phyloP scores from a whole-genome alignment of 2,113 vertebrate species.

The Melierax canorus region DNA sequence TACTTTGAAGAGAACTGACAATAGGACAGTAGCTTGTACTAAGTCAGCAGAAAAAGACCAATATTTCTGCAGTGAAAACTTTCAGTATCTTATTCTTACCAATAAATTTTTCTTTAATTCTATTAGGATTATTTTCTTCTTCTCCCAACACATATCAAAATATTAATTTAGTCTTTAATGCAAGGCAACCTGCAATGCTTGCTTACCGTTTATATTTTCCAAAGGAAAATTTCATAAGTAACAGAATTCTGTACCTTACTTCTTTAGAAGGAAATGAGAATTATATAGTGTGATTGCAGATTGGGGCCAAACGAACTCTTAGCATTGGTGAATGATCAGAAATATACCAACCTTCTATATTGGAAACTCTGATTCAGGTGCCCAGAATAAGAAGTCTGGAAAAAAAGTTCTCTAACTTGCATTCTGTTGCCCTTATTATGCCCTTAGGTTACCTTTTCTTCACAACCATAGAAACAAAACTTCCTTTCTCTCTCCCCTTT shows the following conservation, averaged over 20 bases:
- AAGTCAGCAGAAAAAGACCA: neutral
- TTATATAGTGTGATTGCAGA: neutral
- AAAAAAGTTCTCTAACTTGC: rapidly evolving
- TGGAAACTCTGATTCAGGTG: neutral
- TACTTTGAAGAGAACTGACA: neutral
- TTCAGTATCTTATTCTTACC: neutral
- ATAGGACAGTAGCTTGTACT: neutral
- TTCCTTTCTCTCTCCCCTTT: neutral
- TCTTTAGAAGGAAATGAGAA: neutral
- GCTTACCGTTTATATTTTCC: neutral
- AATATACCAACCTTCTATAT: neutral
- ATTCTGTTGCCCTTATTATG: neutral
- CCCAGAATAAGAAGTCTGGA: neutral
- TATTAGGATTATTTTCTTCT: neutral
- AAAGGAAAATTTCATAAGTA: neutral
- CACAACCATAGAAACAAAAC: neutral
- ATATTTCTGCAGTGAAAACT: neutral
- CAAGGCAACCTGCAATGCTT: neutral
- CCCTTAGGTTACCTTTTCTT: neutral
- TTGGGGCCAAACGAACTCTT: neutral
- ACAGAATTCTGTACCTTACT: neutral
- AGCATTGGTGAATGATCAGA: neutral
- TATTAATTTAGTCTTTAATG: neutral
- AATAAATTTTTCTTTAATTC: neutral
- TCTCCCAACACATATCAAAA: neutral